Evolutionary conservation across 30 jellyfish, hydroid and myxozoan genomes (phyloP), one percentile per base, ranked within the genome.

Genomic region (Catostylus mosaicus): DNA sequence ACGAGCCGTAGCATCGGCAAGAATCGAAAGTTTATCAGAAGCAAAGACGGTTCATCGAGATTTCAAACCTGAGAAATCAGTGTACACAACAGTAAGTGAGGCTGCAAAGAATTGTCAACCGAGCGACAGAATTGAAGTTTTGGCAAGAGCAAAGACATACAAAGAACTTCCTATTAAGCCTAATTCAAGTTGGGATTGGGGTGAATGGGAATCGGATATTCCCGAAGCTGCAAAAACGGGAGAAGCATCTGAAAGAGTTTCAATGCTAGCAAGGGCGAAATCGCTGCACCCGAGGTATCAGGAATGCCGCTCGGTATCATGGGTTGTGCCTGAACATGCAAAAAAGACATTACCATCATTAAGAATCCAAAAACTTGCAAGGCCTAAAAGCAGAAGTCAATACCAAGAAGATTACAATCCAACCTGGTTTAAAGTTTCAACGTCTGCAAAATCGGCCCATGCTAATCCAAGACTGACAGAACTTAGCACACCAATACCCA

Each of bases 151-250:
- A 23, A 93, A 93, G 72, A 85, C 67, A 26, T 78, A 78, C 67
- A 57, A 31, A 52, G 97, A 93, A 22, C 69, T 93, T 30, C 90
- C 96, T 30, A 87, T 93, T 23, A 93, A 93, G 67, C 97, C 98
- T 19, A 85, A 93, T 73, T 88, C 97, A 8, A 52, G 88, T 19
- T 93, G 98, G 98, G 98, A 93, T 65, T 93, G 95, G 93, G 88
- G 97, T 32, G 98, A 93, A 60, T 93, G 98, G 98, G 96, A 82
- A 56, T 93, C 97, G 23, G 98, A 93, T 76, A 95, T 93, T 27
- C 95, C 98, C 20, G 82, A 67, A 56, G 97, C 98, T 12, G 98
- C 98, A n/a, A 75, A 88, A 66, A 86, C 81, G 48, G 83, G 73
- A 37, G 97, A 92, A 46, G 92, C 98, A 0, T 67, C 94, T 20